Conservation (phyloP, 2,113 vertebrate species). For the Fukomys damarensis region DNA sequence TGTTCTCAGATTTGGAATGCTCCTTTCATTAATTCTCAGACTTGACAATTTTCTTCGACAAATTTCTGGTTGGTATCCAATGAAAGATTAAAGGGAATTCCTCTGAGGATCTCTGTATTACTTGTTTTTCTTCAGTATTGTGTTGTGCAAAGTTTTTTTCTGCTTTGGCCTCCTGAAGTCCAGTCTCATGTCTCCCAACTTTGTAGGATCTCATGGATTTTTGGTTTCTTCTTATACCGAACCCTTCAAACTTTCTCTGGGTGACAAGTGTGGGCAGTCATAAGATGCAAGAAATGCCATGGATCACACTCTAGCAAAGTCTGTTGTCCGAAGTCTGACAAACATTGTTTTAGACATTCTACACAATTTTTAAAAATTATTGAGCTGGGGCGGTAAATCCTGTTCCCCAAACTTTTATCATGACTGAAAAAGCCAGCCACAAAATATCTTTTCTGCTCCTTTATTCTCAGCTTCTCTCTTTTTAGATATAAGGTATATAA, state of each 20-base stretch:
- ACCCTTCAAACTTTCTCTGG: no score
- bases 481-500: background rate
- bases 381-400: background rate
- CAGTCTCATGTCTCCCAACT: no score
- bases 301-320: fast-evolving
- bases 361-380: no score
- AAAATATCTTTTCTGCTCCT: background rate
- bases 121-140: background rate
- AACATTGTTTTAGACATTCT: background rate
- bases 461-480: background rate
- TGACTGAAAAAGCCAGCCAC: background rate
- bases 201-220: background rate
- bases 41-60: background rate
- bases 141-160: background rate
- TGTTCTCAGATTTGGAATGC: background rate
- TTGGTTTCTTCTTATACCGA: background rate
- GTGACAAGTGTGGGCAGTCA: background rate
- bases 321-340: background rate
- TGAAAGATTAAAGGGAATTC: background rate
- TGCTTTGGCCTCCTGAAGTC: background rate
- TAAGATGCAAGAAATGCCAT: no score
- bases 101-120: background rate
- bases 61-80: background rate
- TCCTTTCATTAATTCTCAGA: background rate
- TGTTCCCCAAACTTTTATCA: background rate